phyloP scores from a whole-genome alignment of 2,888 invertebrate genomes.

The Synanthedon formicaeformis region DNA sequence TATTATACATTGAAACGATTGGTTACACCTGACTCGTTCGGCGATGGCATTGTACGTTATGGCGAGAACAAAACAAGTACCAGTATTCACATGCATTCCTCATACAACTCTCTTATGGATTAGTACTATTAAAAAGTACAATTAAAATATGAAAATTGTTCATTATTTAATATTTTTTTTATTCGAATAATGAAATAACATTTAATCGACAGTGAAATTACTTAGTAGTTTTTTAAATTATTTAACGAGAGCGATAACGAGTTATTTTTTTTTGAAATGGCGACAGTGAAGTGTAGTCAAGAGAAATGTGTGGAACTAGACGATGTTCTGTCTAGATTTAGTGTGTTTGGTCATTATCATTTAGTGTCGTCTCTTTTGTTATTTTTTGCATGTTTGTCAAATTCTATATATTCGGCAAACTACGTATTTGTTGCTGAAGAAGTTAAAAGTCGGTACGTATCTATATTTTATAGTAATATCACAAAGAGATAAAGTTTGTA shows the following conservation, averaged over 20 bases:
- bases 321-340: slow-evolving; percentile 4
- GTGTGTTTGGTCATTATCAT: slow-evolving; percentile 4
- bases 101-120: not conserved
- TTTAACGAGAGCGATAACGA: too few species aligned
- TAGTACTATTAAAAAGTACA: not conserved
- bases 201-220: too few species aligned
- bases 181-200: not conserved
- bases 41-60: not conserved
- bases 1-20: not conserved
- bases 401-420: slow-evolving; percentile 4
- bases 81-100: not conserved
- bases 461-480: not conserved
- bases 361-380: not conserved
- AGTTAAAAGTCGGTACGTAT: slow-evolving; percentile 1
- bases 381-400: not conserved
- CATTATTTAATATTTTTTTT: not conserved
- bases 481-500: too few species aligned
- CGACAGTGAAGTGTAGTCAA: not conserved
- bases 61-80: not conserved
- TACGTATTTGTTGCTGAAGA: slow-evolving; percentile 6
- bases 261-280: not conserved
- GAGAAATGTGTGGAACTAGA: slow-evolving; percentile 3
- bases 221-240: too few species aligned
- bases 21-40: not conserved
- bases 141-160: not conserved